Percentiles rank a stretch among this genome's conserved stretches.
phyloP scores from a whole-genome alignment of 2,888 invertebrate genomes.

The Luffia ferchaultella region DNA sequence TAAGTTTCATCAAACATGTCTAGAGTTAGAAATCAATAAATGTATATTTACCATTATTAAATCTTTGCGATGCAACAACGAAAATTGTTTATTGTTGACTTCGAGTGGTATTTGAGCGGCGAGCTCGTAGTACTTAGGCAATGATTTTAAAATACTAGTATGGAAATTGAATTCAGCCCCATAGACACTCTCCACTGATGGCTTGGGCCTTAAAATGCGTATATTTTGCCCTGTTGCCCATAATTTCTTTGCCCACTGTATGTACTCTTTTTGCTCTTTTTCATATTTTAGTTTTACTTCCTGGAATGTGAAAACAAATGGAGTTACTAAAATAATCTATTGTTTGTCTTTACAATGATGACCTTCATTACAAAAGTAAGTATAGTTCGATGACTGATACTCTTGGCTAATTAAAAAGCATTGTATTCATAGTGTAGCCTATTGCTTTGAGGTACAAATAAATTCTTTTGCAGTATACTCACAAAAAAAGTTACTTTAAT shows the following conservation, averaged over 20 bases:
- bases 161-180: constrained; percentile 37
- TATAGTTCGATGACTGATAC: too few species aligned
- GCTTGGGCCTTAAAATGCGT: constrained; percentile 38
- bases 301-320: constrained; percentile 22
- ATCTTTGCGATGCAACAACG: constrained; percentile 24
- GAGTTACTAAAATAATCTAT: too few species aligned
- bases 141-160: constrained; percentile 24
- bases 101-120: constrained; percentile 42
- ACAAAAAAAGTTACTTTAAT: too few species aligned
- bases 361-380: too few species aligned
- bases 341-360: too few species aligned
- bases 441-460: too few species aligned
- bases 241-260: constrained; percentile 38
- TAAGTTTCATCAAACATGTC: background rate
- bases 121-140: constrained; percentile 30
- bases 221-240: constrained; percentile 37
- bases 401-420: too few species aligned
- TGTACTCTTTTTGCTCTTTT: constrained; percentile 40
- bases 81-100: constrained; percentile 18
- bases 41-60: constrained; percentile 33
- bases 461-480: too few species aligned
- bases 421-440: too few species aligned
- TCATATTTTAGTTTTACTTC: constrained; percentile 29
- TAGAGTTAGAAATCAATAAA: background rate
- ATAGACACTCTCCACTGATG: constrained; percentile 33